These are phyloP conservation scores for Branchipolynoe longqiensis DNA, from an alignment of 2,888 invertebrate genomes.

Conservation along the genomic window DNA sequence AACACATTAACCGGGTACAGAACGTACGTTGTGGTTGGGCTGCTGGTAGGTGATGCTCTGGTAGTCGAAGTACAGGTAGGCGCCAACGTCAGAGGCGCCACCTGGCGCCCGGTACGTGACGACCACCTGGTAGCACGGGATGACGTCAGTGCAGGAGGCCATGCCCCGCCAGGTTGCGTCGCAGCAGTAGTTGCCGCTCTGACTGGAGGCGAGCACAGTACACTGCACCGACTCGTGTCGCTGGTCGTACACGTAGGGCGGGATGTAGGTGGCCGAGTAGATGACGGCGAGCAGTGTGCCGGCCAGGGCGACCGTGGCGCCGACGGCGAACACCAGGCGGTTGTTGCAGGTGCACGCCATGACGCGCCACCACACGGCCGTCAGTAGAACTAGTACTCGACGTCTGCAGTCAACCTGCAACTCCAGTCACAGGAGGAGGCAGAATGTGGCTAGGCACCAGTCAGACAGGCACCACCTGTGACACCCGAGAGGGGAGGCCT, in stretches of 20 bases:
- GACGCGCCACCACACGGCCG: too few relatives aligned
- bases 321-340: slow-evolving; percentile 8
- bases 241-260: neutral
- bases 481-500: too few relatives aligned
- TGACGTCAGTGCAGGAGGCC: neutral
- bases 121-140: neutral
- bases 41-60: neutral
- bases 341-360: slow-evolving; percentile 15
- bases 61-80: slow-evolving; percentile 10
- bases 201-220: neutral
- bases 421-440: too few relatives aligned
- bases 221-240: neutral
- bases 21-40: slow-evolving; percentile 7
- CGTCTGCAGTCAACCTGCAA: too few relatives aligned
- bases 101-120: slow-evolving; percentile 10
- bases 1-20: too few relatives aligned
- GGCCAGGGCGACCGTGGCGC: neutral
- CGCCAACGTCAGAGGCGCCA: neutral
- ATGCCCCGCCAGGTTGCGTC: neutral
- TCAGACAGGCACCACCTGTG: too few relatives aligned
- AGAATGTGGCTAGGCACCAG: too few relatives aligned
- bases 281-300: neutral
- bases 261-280: neutral
- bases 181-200: slow-evolving; percentile 12
- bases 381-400: too few relatives aligned